Base-by-base conservation (phyloP, 2,888 invertebrate species). In the Cephus sareptanus region DNA sequence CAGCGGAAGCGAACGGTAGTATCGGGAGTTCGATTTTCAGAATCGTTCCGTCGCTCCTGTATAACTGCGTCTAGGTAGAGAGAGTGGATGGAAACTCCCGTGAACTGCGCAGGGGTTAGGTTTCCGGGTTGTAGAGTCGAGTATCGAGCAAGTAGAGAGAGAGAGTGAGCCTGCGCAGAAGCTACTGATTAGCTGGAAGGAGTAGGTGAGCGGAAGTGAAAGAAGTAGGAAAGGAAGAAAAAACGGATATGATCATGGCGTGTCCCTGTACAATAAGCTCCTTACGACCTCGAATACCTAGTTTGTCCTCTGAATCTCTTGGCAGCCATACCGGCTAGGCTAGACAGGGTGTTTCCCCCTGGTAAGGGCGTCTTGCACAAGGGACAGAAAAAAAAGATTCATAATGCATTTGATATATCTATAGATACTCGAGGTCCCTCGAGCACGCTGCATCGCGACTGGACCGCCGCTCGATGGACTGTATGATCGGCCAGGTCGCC, bases 61-160 rank as follows among this genome's bases (percentile, higher is more conserved):
- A 34, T 15, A 34, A 31, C 34, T 30, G 34, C 31, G 13, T 34
- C 13, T 15, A 3, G 4, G 23, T 12, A 71, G 71, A 11, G 71
- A 71, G 34, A 13, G 34, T 23, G 31, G 71, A 34, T 71, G 71
- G 71, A 4, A 34, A 33, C 33, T 34, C 71, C 33, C 71, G 71
- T 34, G 71, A 33, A 31, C 71, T 34, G 71, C 71, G 71, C 71
- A 71, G 71, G 34, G 34, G 71, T 71, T 71, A 71, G 71, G 71
- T 12, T 71, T 11, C 12, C 71, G 1, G 71, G 33, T 34, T 31
- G 34, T 33, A 33, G 71, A 31, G 71, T 15, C 31, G 71, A 34
- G 12, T 34, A 34, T 71, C 71, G 71, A 71, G 33, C 34, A 34
- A 34, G 71, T 71, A 75, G 15, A 75, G 35, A 34, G n/a, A 56